These are phyloP conservation scores for Osedax frankpressi DNA, from an alignment of 2,888 invertebrate genomes.

Conservation along the genomic window DNA sequence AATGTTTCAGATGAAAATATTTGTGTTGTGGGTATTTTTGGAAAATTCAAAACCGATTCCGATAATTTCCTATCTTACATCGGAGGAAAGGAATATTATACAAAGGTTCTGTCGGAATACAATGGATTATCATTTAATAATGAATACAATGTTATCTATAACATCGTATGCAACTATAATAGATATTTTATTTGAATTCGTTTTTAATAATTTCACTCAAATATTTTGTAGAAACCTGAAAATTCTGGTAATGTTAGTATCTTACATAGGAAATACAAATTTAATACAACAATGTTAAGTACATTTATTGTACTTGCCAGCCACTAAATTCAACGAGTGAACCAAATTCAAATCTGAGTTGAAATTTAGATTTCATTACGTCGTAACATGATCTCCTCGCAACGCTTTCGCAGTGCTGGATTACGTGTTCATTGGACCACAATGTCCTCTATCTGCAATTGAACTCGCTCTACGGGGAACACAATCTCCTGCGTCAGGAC, in stretches of 20 bases:
- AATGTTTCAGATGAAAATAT: neutral
- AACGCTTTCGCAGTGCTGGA: neutral
- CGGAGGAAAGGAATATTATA: neutral
- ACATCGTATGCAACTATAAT: neutral
- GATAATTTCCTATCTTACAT: neutral
- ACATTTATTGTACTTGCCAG: too few relatives aligned
- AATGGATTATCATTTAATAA: too few relatives aligned
- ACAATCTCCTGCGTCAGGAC: neutral
- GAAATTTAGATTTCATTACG: too few relatives aligned
- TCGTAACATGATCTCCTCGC: too few relatives aligned
- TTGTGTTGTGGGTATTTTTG: neutral
- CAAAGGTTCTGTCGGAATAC: neutral
- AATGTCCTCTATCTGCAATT: neutral
- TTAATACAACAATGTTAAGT: too few relatives aligned
- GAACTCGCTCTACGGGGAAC: neutral
- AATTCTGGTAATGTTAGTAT: neutral
- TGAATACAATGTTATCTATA: too few relatives aligned
- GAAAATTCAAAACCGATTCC: neutral
- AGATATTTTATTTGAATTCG: neutral
- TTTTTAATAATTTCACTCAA: neutral
- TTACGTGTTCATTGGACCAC: neutral
- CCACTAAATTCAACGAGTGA: too few relatives aligned
- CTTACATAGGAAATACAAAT: too few relatives aligned
- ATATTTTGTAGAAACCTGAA: neutral
- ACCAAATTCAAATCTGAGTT: too few relatives aligned